phyloP scores from a whole-genome alignment of 2,113 vertebrate genomes.

The Spea bombifrons region DNA sequence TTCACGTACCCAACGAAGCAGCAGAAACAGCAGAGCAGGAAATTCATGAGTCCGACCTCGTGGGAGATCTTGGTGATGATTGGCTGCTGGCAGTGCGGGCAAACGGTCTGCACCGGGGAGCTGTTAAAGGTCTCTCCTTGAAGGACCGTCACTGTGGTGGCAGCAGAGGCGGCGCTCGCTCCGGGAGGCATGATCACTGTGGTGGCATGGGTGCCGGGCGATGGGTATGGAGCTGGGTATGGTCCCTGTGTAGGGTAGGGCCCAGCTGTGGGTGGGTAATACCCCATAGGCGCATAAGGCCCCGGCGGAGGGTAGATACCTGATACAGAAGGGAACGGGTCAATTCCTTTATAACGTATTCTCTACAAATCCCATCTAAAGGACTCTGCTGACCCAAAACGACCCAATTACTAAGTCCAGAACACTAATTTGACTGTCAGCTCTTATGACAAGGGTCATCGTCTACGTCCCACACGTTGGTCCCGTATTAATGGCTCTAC shows the following conservation, averaged over 20 bases:
- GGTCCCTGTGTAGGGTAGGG: constrained; percentile 66
- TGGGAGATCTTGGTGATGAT: constrained; percentile 92
- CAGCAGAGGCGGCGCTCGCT: constrained; percentile 54
- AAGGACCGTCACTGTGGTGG: constrained; percentile 88
- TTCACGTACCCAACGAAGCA: constrained; percentile 89
- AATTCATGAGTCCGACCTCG: constrained; percentile 92
- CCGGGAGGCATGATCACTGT: constrained; percentile 84
- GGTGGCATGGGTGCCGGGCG: constrained; percentile 79
- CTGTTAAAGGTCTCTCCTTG: constrained; percentile 96
- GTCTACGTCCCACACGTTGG: too few relatives aligned
- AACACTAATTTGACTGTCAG: too few relatives aligned
- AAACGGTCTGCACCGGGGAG: constrained; percentile 88
- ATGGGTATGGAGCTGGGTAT: constrained; percentile 72
- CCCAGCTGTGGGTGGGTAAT: constrained; percentile 70
- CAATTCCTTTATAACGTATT: neutral
- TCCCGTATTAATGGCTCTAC: too few relatives aligned
- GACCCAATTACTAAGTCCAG: too few relatives aligned
- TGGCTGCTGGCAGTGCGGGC: constrained; percentile 95
- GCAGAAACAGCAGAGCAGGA: constrained; percentile 93
- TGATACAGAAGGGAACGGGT: constrained; percentile 40
- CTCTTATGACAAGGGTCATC: too few relatives aligned
- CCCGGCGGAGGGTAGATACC: constrained; percentile 70
- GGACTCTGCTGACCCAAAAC: too few relatives aligned
- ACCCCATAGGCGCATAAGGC: constrained; percentile 66
- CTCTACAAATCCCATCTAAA: too few relatives aligned